Conservation (phyloP, 2,113 vertebrate genomes). For the Elephas maximus region DNA sequence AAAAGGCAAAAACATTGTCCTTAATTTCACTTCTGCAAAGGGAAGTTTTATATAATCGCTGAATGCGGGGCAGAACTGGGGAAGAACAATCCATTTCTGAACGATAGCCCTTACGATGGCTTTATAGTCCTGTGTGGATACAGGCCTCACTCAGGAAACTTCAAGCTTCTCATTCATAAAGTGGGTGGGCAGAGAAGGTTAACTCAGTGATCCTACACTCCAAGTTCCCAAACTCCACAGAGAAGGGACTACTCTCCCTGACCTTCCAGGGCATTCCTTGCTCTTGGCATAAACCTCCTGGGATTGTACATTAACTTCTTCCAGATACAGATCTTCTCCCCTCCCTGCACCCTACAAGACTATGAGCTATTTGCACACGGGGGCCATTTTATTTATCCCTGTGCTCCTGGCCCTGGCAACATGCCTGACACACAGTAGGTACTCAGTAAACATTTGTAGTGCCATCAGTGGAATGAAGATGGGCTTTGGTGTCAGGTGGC, state of each 20-base stretch:
- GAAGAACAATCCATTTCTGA: not conserved
- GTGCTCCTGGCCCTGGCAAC: not conserved
- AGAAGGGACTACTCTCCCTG: not conserved
- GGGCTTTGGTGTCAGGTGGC: too few species aligned
- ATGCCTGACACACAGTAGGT: not conserved
- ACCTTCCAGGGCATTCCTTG: not conserved
- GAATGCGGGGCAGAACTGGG: not conserved
- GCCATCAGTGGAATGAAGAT: not conserved
- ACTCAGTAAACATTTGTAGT: not conserved
- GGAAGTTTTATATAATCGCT: not conserved
- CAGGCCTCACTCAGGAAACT: not conserved
- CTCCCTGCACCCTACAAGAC: not conserved
- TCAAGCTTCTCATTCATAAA: not conserved
- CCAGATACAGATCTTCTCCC: not conserved
- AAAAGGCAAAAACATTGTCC: not conserved
- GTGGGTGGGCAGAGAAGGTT: not conserved
- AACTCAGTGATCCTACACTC: not conserved
- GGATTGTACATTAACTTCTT: constrained; percentile 49
- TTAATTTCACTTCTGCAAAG: not conserved
- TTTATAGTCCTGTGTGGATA: not conserved
- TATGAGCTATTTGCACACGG: not conserved
- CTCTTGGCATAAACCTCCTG: not conserved
- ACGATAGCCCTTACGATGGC: not conserved
- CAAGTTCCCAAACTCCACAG: not conserved
- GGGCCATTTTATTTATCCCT: not conserved